A percentile compares a stretch with the other conserved stretches of the same genome.
Conservation (phyloP, 2,797 vertebrate species). For the Moxostoma hubbsi region DNA sequence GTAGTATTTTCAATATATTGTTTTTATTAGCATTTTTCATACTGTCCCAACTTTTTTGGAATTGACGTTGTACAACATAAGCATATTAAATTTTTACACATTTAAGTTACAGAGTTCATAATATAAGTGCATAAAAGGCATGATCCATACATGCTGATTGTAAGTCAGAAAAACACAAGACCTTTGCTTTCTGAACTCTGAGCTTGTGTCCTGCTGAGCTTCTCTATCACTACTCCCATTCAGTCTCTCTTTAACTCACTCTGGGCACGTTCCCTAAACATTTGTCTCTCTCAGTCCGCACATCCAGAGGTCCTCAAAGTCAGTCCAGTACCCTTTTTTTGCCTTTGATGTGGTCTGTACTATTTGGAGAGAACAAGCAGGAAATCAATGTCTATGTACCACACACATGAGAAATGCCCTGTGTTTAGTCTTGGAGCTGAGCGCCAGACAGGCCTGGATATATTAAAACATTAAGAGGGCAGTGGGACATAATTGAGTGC, state of each 20-base stretch:
- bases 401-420: slow-evolving; percentile 35
- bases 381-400: slow-evolving; percentile 22
- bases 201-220: slow-evolving; percentile 45
- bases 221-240: slow-evolving; percentile 53
- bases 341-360: slow-evolving; percentile 53
- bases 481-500: slow-evolving; percentile 15
- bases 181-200: slow-evolving; percentile 33
- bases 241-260: slow-evolving; percentile 43
- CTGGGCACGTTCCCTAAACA: slow-evolving; percentile 5
- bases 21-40: too few species aligned
- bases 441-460: slow-evolving; percentile 15
- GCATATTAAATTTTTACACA: too few species aligned
- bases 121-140: too few species aligned
- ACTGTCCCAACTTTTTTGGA: too few species aligned
- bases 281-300: slow-evolving; percentile 9
- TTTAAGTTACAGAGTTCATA: too few species aligned
- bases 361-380: slow-evolving; percentile 25
- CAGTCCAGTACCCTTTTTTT: slow-evolving; percentile 20
- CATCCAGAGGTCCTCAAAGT: slow-evolving; percentile 9
- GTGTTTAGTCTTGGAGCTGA: slow-evolving; percentile 46
- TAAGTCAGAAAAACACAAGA: slow-evolving; percentile 16
- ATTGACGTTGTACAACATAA: too few species aligned
- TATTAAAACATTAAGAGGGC: slow-evolving; percentile 14
- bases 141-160: too few species aligned
- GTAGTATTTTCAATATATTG: too few species aligned